Conservation (phyloP, 1,140 invertebrate genomes). For the Solen grandis region DNA sequence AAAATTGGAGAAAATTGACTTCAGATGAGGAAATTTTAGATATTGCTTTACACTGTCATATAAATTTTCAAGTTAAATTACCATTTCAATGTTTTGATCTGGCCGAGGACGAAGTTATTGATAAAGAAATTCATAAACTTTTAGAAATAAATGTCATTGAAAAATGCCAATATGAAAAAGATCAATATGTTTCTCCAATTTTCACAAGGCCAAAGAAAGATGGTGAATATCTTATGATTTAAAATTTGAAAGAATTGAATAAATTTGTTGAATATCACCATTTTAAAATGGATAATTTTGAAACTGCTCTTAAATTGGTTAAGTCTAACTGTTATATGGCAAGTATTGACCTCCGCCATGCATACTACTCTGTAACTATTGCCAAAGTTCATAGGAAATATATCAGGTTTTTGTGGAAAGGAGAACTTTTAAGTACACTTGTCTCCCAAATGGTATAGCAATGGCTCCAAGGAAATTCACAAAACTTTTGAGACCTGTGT, state of each 20-base stretch:
- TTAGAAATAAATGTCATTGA: slow-evolving; percentile 14
- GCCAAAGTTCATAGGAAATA: slow-evolving; percentile 32
- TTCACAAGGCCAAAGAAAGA: too few relatives aligned
- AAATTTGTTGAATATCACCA: too few relatives aligned
- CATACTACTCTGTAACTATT: slow-evolving; percentile 53
- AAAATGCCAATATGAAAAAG: background rate
- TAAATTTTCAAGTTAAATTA: background rate
- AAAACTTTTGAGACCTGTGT: slow-evolving; percentile 47
- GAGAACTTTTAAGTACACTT: too few relatives aligned
- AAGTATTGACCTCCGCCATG: slow-evolving; percentile 59
- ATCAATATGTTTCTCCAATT: background rate
- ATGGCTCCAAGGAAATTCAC: slow-evolving; percentile 43
- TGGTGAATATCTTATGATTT: too few relatives aligned
- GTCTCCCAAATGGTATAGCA: slow-evolving; percentile 55
- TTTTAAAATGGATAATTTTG: too few relatives aligned
- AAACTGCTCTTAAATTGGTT: slow-evolving; percentile 39
- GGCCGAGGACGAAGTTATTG: background rate
- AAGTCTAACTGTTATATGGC: slow-evolving; percentile 52
- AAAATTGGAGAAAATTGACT: slow-evolving; percentile 22
- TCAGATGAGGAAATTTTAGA: slow-evolving; percentile 11
- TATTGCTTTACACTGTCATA: slow-evolving; percentile 22
- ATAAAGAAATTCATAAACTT: slow-evolving; percentile 11
- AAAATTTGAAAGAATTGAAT: slow-evolving; percentile 56
- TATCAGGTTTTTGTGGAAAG: slow-evolving; percentile 43
- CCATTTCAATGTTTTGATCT: background rate